phyloP scores from a whole-genome alignment of 2,888 invertebrate species.

The Drosophila subquinaria region DNA sequence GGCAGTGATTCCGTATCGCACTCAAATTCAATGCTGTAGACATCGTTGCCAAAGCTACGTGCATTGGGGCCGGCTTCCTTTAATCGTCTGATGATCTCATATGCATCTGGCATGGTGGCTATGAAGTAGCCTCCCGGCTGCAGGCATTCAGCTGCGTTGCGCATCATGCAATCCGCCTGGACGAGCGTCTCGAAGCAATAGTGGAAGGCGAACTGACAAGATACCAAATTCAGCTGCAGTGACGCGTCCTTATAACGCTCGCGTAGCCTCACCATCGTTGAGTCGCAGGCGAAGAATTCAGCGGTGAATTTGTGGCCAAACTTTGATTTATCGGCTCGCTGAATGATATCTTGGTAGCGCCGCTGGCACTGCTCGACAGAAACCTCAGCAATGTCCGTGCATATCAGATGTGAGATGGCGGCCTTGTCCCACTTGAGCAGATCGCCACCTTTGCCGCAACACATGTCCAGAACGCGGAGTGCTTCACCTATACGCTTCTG shows the following conservation, averaged over 20 bases:
- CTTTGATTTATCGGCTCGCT: constrained; percentile 74
- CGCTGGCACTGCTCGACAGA: constrained; percentile 96
- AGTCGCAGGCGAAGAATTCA: constrained; percentile 96
- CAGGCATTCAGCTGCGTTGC: constrained; percentile 96
- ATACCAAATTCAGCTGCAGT: constrained; percentile 94
- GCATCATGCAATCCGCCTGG: constrained; percentile 96
- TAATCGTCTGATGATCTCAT: constrained; percentile 93
- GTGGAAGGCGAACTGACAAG: constrained; percentile 99
- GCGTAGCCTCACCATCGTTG: constrained; percentile 92
- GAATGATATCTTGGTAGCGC: constrained; percentile 91
- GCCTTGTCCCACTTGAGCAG: constrained; percentile 97
- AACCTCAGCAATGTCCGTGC: constrained; percentile 96
- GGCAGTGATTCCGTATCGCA: constrained; percentile 90
- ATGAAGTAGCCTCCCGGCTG: constrained; percentile 97
- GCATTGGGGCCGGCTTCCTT: constrained; percentile 85
- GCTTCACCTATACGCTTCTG: constrained; percentile 89
- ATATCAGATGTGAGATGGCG: constrained; percentile 92
- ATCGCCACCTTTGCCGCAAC: constrained; percentile 99
- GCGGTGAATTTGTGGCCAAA: constrained; percentile 90
- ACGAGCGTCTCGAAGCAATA: constrained; percentile 96
- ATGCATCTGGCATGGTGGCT: constrained; percentile 97
- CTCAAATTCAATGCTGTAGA: constrained; percentile 91
- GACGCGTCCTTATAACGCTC: constrained; percentile 92
- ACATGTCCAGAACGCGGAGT: constrained; percentile 94
- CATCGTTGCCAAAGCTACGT: constrained; percentile 91